These are phyloP conservation scores for Ylistrum balloti DNA, from an alignment of 1,140 invertebrate genomes.

Conservation along the genomic window DNA sequence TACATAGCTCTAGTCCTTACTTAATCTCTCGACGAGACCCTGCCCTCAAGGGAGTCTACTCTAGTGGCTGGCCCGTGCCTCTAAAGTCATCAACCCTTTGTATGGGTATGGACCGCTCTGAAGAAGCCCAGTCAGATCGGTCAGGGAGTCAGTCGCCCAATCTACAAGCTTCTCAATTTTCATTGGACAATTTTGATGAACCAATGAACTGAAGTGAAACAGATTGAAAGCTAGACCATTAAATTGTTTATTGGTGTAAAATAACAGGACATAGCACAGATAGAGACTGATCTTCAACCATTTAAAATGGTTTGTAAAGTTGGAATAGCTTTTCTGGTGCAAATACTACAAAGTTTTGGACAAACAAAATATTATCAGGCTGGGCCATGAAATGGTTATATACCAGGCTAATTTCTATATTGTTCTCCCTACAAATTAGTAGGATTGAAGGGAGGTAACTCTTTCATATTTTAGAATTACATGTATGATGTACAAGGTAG, in stretches of 20 bases:
- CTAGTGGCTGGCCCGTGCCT: background rate
- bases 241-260: background rate
- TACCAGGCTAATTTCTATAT: background rate
- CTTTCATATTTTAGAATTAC: background rate
- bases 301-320: background rate
- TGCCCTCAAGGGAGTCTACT: background rate
- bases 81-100: background rate
- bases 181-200: constrained; percentile 3
- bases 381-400: background rate
- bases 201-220: background rate
- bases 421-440: background rate
- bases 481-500: background rate
- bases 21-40: background rate
- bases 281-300: background rate
- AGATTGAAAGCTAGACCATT: background rate
- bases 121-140: background rate
- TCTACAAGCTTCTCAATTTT: background rate
- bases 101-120: background rate
- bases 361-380: background rate
- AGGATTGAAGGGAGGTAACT: background rate
- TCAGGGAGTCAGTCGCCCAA: background rate
- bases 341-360: background rate
- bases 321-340: background rate
- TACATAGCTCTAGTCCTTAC: constrained; percentile 2
- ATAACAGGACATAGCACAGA: background rate